phyloP scores from a whole-genome alignment of 1,140 invertebrate species.

The Megathymus violae region DNA sequence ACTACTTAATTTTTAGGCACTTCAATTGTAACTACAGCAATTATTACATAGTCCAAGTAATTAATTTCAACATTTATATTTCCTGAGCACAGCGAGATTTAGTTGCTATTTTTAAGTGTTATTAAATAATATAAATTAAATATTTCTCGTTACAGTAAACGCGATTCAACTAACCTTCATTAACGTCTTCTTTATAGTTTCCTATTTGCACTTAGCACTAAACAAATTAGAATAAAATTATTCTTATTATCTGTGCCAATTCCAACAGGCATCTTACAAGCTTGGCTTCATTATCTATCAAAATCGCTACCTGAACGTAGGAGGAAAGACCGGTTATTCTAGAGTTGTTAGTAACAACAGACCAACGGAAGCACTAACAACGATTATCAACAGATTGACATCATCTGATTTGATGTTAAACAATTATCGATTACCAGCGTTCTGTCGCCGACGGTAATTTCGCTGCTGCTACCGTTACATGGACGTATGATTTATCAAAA shows the following conservation, averaged over 20 bases:
- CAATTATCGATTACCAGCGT: constrained; percentile 9
- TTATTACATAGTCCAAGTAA: too few species aligned
- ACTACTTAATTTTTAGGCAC: too few species aligned
- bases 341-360: constrained; percentile 24
- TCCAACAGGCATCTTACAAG: constrained; percentile 25
- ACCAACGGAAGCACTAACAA: constrained; percentile 29
- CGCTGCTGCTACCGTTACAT: constrained; percentile 21
- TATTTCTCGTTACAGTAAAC: too few species aligned
- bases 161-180: not conserved
- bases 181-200: constrained; percentile 5
- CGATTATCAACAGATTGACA: constrained; percentile 23
- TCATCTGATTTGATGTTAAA: constrained; percentile 24
- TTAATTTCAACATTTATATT: too few species aligned
- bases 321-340: constrained; percentile 19
- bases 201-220: constrained; percentile 14
- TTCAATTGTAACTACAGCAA: too few species aligned
- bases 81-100: too few species aligned
- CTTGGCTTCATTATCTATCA: constrained; percentile 13
- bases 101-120: too few species aligned
- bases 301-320: constrained; percentile 24
- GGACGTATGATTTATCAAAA: constrained; percentile 15
- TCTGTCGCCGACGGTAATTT: constrained; percentile 1
- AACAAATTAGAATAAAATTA: constrained; percentile 26
- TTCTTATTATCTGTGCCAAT: constrained; percentile 17
- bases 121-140: too few species aligned